A percentile compares a stretch with the other conserved stretches of the same genome.
These are phyloP conservation scores for Callyntrura sp. DNA, from an alignment of 2,888 invertebrate genomes.

Conservation along the genomic window DNA sequence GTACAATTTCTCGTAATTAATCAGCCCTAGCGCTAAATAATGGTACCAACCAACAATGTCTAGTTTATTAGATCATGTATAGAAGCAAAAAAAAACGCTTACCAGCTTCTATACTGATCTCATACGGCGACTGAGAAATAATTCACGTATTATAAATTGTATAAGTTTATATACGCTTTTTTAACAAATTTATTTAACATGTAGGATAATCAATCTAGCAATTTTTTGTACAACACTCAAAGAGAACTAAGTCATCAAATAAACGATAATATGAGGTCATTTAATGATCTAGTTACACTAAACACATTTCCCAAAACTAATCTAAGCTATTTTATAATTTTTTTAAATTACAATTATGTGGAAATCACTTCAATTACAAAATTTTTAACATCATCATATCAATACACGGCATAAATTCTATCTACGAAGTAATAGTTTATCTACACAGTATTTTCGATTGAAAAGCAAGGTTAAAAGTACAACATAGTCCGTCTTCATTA, in stretches of 20 bases:
- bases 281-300: too few relatives aligned
- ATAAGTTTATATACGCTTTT: constrained; percentile 57
- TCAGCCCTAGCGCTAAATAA: not conserved
- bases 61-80: constrained; percentile 12
- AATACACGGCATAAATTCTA: too few relatives aligned
- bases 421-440: too few relatives aligned
- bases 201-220: constrained; percentile 41
- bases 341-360: too few relatives aligned
- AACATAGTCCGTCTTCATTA: too few relatives aligned
- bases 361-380: too few relatives aligned
- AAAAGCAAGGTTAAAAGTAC: too few relatives aligned
- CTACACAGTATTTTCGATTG: too few relatives aligned
- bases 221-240: constrained; percentile 64
- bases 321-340: too few relatives aligned
- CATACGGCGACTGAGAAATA: constrained; percentile 68
- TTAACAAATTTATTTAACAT: constrained; percentile 63
- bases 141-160: constrained; percentile 21
- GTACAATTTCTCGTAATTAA: constrained; percentile 34
- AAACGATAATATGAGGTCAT: constrained; percentile 30
- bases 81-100: constrained; percentile 74
- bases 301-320: too few relatives aligned
- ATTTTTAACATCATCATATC: not conserved
- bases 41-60: constrained; percentile 30
- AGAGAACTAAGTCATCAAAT: constrained; percentile 39
- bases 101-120: constrained; percentile 67